Conservation (phyloP, 2,113 vertebrate genomes). For the Todiramphus chloris region DNA sequence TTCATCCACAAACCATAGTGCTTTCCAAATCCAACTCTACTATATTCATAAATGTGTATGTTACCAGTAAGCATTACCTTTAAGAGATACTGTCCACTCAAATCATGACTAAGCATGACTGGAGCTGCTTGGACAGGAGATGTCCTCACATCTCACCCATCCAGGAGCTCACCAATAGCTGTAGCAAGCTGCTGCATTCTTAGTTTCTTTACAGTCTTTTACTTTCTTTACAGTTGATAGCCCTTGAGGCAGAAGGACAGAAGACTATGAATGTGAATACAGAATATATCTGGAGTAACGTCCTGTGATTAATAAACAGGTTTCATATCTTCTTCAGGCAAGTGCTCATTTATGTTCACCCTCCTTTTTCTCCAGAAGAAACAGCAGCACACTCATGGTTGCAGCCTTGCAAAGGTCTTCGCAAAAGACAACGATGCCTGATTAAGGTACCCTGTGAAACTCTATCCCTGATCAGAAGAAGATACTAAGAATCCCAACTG, state of each 20-base stretch:
- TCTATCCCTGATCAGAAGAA: neutral
- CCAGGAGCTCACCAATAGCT: neutral
- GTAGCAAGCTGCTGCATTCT: neutral
- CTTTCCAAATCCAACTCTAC: neutral
- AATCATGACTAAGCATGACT: neutral
- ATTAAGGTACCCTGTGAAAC: neutral
- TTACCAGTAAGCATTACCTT: neutral
- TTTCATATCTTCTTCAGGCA: neutral
- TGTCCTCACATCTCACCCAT: neutral
- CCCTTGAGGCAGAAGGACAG: neutral
- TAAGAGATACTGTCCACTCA: neutral
- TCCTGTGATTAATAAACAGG: neutral
- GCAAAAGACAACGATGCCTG: neutral
- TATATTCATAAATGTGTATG: neutral
- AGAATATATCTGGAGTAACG: neutral
- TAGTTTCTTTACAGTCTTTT: neutral
- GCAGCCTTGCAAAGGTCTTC: neutral
- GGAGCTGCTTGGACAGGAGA: neutral
- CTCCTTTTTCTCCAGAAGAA: neutral
- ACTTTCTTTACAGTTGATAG: neutral
- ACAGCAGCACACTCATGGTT: neutral
- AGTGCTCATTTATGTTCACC: neutral
- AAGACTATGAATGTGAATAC: neutral
- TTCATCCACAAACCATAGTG: neutral
- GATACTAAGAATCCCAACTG: neutral